These are phyloP conservation scores for Sarcophaga subvicina DNA, from an alignment of 2,888 invertebrate genomes.

Conservation along the genomic window DNA sequence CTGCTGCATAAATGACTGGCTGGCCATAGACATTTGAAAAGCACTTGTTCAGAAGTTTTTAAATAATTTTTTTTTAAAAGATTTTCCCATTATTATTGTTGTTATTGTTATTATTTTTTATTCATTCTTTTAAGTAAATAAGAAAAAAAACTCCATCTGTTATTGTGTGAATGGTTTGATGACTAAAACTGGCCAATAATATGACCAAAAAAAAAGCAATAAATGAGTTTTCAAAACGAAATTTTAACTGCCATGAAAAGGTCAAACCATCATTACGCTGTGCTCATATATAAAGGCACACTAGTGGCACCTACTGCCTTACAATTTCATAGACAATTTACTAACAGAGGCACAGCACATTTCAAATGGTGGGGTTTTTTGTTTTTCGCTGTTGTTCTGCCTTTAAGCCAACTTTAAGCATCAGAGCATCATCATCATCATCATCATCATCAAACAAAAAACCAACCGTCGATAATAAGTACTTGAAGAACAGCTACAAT, in stretches of 20 bases:
- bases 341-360: neutral
- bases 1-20: conserved; percentile 4
- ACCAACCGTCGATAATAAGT: too few species aligned
- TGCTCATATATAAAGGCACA: neutral
- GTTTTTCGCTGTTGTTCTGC: neutral
- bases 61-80: conserved; percentile 1
- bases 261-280: conserved; percentile 47
- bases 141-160: conserved; percentile 22
- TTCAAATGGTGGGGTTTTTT: neutral
- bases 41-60: conserved; percentile 37
- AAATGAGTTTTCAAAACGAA: conserved; percentile 25
- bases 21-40: neutral
- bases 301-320: neutral
- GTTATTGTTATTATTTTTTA: conserved; percentile 7
- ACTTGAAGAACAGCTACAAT: neutral
- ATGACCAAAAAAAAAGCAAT: conserved; percentile 23
- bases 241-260: conserved; percentile 48
- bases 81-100: neutral
- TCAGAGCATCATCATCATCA: neutral
- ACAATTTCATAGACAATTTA: conserved; percentile 48
- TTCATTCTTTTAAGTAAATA: neutral
- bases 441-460: too few species aligned
- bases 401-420: neutral
- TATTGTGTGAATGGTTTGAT: conserved; percentile 34
- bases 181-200: conserved; percentile 34